Evolutionary conservation across 2,797 vertebrate genomes (phyloP), one percentile per base, ranked within the genome.

Genomic region (Bryconaethiops microstoma): DNA sequence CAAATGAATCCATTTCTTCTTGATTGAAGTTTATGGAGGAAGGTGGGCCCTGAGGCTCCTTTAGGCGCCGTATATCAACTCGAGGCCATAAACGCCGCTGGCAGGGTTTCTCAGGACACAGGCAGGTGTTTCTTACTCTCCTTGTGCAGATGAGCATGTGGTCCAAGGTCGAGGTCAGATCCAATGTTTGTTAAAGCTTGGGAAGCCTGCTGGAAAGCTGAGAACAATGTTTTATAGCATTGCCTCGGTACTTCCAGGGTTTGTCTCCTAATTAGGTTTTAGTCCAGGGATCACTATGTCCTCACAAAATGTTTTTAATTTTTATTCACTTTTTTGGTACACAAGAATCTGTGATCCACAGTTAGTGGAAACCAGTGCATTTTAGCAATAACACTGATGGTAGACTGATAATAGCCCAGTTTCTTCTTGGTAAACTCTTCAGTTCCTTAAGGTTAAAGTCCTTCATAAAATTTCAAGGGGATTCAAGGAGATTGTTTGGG

Each of bases 21-120:
- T 84, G 81, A 86, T 79, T 83, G 82, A 81, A 82, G 82, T 86
- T 84, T 83, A 83, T 84, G 82, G 81, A 77, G 50, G 80, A 80
- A 81, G 74, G 81, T 0, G 73, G 72, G 72, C 70, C 77, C 79
- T 71, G 48, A 52, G 74, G 68, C 68, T 70, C 84, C 74, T 76
- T 29, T 57, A 63, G 86, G 84, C 74, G 25, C 29, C 68, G 84
- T 87, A 86, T 81, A 83, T 87, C 86, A 86, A 79, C 60, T 63
- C 42, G 40, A 64, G 77, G 83, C 81, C 79, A 86, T 86, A 87
- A 87, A 84, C 57, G 78, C 74, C 63, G 74, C 83, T 74, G 79
- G 82, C 76, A 74, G 74, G 64, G 83, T 84, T 84, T 84, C 76
- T 78, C 80, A 81, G 45, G 45, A 70, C 39, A 75, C 68, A 82